phyloP scores from a whole-genome alignment of 2,797 vertebrate genomes.

The Hypotaenidia okinawae region DNA sequence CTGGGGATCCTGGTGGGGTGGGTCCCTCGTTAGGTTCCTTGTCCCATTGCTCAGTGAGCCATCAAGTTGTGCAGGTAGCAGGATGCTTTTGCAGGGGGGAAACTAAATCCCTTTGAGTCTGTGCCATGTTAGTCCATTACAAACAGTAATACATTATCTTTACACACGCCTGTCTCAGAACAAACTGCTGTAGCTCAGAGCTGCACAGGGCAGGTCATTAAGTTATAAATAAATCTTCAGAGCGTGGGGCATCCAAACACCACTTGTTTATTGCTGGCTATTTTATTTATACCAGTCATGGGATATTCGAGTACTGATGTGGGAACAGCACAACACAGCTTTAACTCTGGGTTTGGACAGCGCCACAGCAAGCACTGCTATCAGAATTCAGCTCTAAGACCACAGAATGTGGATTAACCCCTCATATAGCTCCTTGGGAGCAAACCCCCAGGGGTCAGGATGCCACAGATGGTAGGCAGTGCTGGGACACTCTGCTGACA shows the following conservation, averaged over 20 bases:
- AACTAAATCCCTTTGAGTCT: not conserved
- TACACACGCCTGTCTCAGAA: not conserved
- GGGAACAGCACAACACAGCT: not conserved
- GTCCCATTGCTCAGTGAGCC: not conserved
- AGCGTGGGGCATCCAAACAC: not conserved
- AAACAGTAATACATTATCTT: not conserved
- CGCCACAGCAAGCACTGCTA: not conserved
- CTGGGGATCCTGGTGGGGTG: not conserved
- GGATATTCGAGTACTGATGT: not conserved
- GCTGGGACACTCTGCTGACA: not conserved
- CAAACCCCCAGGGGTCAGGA: not conserved
- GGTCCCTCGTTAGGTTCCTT: not conserved
- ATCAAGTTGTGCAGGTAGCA: not conserved
- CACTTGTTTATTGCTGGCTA: not conserved
- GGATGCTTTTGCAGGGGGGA: not conserved
- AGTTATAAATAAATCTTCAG: constrained; percentile 16
- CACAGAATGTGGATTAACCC: not conserved
- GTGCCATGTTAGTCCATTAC: not conserved
- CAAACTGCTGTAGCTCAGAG: not conserved
- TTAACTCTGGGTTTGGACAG: not conserved
- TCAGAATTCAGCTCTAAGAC: not conserved
- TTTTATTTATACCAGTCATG: constrained; percentile 10
- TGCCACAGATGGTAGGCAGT: rapidly evolving
- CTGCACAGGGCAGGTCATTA: not conserved
- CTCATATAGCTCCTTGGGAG: not conserved